These are phyloP conservation scores for Lissocephala sabroskyi DNA, from an alignment of 2,888 invertebrate genomes.

Conservation along the genomic window DNA sequence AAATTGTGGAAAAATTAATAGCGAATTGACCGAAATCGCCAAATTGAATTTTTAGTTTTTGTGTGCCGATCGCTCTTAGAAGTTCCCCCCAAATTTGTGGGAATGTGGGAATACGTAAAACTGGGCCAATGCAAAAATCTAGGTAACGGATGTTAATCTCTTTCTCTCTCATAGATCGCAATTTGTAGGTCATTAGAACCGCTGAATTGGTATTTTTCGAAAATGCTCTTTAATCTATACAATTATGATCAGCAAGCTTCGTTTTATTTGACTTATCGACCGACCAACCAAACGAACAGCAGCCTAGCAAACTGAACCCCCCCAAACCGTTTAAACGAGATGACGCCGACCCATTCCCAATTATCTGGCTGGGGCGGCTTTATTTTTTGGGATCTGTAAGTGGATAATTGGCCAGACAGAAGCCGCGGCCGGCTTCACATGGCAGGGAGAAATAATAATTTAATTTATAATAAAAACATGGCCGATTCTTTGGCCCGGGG, in stretches of 20 bases:
- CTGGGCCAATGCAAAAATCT: no score
- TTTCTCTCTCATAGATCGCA: conserved; percentile 6
- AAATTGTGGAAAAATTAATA: no score
- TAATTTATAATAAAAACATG: conserved; percentile 34
- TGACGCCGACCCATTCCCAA: not conserved
- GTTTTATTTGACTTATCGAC: no score
- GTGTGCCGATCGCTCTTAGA: no score
- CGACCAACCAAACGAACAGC: not conserved
- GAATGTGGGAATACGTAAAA: no score
- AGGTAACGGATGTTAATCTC: not conserved
- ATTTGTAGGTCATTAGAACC: conserved; percentile 55
- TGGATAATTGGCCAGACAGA: conserved; percentile 29
- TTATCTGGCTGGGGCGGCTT: not conserved
- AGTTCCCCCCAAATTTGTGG: no score
- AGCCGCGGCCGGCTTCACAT: no score
- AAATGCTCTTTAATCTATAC: conserved; percentile 48
- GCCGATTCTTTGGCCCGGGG: not conserved
- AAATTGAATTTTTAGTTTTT: no score
- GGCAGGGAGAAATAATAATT: conserved; percentile 34
- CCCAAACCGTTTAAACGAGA: no score
- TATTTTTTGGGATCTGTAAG: conserved; percentile 4
- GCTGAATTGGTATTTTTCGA: conserved; percentile 39
- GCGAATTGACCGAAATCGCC: no score
- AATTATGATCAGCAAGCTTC: conserved; percentile 30
- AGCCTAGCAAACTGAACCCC: not conserved